These are phyloP conservation scores for Centropyge bicolor DNA, from an alignment of 2,797 vertebrate species.

Conservation along the genomic window DNA sequence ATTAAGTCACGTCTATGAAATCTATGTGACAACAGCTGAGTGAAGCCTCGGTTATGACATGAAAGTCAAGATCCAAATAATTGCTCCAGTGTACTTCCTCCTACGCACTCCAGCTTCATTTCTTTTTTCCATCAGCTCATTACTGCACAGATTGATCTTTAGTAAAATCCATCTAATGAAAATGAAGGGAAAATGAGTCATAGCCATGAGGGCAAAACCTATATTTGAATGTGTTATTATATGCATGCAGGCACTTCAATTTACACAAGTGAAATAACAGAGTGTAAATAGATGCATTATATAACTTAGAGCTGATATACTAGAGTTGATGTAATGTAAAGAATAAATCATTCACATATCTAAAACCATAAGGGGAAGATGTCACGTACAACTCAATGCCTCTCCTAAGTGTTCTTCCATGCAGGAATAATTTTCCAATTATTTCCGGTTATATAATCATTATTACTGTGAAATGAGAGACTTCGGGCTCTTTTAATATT, in stretches of 20 bases:
- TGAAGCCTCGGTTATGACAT: constrained; percentile 35
- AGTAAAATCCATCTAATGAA: constrained; percentile 24
- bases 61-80: constrained; percentile 43
- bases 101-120: constrained; percentile 34
- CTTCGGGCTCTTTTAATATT: constrained; percentile 43
- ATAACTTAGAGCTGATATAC: constrained; percentile 12
- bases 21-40: constrained; percentile 58
- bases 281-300: constrained; percentile 19
- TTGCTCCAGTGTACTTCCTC: constrained; percentile 42
- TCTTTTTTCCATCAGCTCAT: constrained; percentile 46
- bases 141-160: constrained; percentile 40
- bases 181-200: constrained; percentile 42
- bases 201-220: not conserved
- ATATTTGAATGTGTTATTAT: constrained; percentile 25
- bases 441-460: constrained; percentile 53
- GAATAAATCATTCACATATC: constrained; percentile 23
- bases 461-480: constrained; percentile 45
- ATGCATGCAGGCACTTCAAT: constrained; percentile 3
- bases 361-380: constrained; percentile 33
- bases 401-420: constrained; percentile 22
- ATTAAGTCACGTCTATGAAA: constrained; percentile 60
- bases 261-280: constrained; percentile 15
- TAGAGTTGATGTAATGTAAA: constrained; percentile 39
- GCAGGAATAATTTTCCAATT: constrained; percentile 57
- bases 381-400: constrained; percentile 17